Percentiles rank a stretch among this genome's conserved stretches.
phyloP scores from a whole-genome alignment of 2,797 vertebrate species.

The Gallinago stenura region DNA sequence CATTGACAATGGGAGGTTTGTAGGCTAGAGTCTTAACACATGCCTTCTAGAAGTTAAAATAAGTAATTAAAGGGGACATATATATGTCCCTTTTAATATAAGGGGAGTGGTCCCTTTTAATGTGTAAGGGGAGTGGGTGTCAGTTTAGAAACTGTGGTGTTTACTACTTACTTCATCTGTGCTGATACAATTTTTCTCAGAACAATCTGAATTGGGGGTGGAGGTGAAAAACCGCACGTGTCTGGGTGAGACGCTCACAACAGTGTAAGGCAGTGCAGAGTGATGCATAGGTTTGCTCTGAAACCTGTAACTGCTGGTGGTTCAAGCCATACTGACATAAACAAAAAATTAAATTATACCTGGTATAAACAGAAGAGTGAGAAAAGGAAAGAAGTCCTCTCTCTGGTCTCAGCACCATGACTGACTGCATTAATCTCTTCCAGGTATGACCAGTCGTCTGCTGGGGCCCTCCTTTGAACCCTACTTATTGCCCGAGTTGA shows the following conservation, averaged over 20 bases:
- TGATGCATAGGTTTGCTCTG: background rate
- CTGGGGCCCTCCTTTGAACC: slow-evolving; percentile 89
- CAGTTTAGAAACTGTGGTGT: background rate
- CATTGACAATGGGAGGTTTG: background rate
- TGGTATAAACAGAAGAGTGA: background rate
- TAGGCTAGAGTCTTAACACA: background rate
- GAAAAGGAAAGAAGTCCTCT: background rate
- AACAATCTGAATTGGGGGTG: background rate
- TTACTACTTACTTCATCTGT: background rate
- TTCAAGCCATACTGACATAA: background rate
- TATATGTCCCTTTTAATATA: background rate
- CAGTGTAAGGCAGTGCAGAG: background rate
- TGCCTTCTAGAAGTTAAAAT: background rate
- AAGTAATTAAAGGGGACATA: accelerated
- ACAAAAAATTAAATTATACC: background rate
- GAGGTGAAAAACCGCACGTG: background rate
- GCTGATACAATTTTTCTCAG: background rate
- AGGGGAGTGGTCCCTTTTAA: background rate
- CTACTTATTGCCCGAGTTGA: slow-evolving; percentile 92
- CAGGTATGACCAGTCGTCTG: slow-evolving; percentile 89
- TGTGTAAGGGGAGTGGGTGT: background rate
- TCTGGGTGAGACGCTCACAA: background rate
- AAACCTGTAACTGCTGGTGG: background rate
- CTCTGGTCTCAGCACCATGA: background rate
- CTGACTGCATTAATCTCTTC: background rate